phyloP scores from a whole-genome alignment of 35 echinoderm and acorn worm genomes.

The Heliocidaris tuberculata region DNA sequence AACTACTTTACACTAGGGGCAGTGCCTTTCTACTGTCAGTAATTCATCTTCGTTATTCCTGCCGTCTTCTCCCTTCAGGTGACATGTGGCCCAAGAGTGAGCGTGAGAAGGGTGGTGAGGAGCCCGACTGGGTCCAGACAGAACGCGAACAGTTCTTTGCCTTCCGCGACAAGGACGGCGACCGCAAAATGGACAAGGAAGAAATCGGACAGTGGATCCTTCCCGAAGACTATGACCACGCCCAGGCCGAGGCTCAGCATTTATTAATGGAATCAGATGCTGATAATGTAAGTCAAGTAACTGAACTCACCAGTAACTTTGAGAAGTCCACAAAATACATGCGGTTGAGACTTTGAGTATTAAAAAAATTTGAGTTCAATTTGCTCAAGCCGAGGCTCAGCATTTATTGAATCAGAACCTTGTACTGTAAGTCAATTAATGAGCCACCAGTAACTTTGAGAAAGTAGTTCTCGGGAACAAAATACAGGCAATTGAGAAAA shows the following conservation, averaged over 20 bases:
- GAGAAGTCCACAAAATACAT: background rate
- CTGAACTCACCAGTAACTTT: background rate
- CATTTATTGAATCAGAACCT: too few relatives aligned
- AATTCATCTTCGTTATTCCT: too few relatives aligned
- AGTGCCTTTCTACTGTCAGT: too few relatives aligned
- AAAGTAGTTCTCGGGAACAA: too few relatives aligned
- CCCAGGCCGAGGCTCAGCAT: constrained; percentile 93
- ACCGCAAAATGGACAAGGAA: constrained; percentile 81
- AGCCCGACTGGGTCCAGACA: constrained; percentile 86
- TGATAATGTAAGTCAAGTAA: constrained; percentile 61
- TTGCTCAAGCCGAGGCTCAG: background rate
- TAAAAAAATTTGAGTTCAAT: background rate
- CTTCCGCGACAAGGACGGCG: constrained; percentile 85
- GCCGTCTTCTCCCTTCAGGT: constrained; percentile 25
- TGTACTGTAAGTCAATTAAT: too few relatives aligned
- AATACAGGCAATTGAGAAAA: too few relatives aligned
- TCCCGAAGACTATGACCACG: constrained; percentile 94
- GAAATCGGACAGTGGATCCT: constrained; percentile 95
- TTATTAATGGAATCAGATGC: constrained; percentile 87
- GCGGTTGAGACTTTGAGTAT: background rate
- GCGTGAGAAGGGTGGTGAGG: constrained; percentile 51
- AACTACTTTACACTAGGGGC: too few relatives aligned
- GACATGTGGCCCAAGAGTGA: constrained; percentile 84
- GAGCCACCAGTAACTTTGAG: background rate
- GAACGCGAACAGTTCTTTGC: constrained; percentile 87